Evolutionary conservation across 2,797 vertebrate species (phyloP), one percentile per base, ranked within the genome.

Genomic region (Steatocranus sp.): DNA sequence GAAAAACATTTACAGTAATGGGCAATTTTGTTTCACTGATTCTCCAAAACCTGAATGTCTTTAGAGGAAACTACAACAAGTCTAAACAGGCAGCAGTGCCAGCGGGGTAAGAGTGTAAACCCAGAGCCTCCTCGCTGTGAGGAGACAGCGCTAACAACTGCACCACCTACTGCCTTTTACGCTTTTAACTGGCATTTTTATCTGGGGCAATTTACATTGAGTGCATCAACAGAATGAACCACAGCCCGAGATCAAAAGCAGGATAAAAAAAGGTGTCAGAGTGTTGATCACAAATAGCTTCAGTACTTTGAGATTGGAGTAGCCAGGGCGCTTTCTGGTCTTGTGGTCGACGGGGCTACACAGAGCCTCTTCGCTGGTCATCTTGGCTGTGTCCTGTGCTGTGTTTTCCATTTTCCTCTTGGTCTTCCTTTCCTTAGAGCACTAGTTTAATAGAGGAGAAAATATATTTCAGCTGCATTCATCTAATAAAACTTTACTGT

Each of bases 251-350:
- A 54, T 5, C 38, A 76, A 66, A n/a, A 76, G 56, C 7, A 75
- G 54, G 2, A 17, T 32, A 15, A 53, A 12, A 12, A 66, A 5
- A 41, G 56, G 56, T 34, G 56, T 2, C 6, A n/a, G 56, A 58
- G 51, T 78, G 15, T 32, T 61, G 83, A 36, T 74, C 12, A 25
- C 15, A 80, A 8, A 61, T 10, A 30, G 32, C 38, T 77, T 75
- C 3, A 53, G 63, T 92, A 96, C 96, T 93, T 96, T 96, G 78
- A 96, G 93, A n/a, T 88, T 93, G 66, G 94, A 95, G 84, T 93
- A 87, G 68, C 87, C 36, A 2, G 79, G 20, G 2, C 27, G 27
- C 78, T 88, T 93, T 41, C 41, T 25, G 15, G 27, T 70, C 56
- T 79, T 84, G 48, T 85, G 79, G 6, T 91, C 85, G 3, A 18